phyloP scores from a whole-genome alignment of 2,888 invertebrate species.

The Pandemis heparana region DNA sequence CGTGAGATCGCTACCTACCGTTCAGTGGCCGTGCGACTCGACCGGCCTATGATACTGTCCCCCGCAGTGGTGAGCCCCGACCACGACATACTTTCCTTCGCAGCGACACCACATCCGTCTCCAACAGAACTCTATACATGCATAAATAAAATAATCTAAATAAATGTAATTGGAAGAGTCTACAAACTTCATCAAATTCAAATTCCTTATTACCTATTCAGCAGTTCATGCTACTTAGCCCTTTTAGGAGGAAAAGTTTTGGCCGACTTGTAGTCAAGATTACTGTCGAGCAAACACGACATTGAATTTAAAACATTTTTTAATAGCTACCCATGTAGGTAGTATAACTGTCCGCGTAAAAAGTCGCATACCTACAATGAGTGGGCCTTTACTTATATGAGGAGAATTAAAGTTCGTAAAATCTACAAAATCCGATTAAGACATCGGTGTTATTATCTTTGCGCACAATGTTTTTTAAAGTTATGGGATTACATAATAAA shows the following conservation, averaged over 20 bases:
- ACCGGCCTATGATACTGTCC: constrained; percentile 59
- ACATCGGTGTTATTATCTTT: constrained; percentile 51
- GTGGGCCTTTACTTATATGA: constrained; percentile 58
- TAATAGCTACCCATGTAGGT: neutral
- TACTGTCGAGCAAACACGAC: neutral
- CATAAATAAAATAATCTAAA: neutral
- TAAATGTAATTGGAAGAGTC: neutral
- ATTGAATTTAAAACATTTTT: constrained; percentile 33
- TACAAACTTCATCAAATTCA: too few relatives aligned
- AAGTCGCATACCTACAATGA: constrained; percentile 58
- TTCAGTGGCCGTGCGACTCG: constrained; percentile 55
- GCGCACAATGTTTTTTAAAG: constrained; percentile 37
- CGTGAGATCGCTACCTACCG: constrained; percentile 68
- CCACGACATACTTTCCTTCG: constrained; percentile 77
- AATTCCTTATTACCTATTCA: neutral
- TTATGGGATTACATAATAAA: constrained; percentile 34
- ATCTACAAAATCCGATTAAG: constrained; percentile 51
- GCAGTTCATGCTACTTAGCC: constrained; percentile 33
- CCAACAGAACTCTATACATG: constrained; percentile 29
- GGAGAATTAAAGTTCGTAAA: constrained; percentile 55
- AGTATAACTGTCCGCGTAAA: constrained; percentile 57
- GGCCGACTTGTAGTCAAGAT: neutral
- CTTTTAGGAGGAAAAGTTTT: constrained; percentile 51
- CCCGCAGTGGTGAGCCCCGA: constrained; percentile 57
- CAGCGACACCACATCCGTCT: constrained; percentile 67